Conservation (phyloP, 2,888 invertebrate species). For the Pediacus dermestoides region DNA sequence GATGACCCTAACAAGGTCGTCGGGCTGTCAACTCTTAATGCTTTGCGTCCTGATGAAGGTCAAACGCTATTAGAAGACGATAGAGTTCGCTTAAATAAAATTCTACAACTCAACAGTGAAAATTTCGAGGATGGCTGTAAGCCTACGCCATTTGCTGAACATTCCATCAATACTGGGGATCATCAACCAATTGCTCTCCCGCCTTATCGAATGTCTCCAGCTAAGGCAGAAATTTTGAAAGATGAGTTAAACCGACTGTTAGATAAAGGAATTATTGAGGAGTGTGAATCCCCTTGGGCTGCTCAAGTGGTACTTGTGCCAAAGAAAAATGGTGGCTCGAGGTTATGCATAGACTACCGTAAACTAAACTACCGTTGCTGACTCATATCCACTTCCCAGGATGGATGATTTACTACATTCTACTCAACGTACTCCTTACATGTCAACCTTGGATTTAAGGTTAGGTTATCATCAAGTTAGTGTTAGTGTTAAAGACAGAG, state of each 20-base stretch:
- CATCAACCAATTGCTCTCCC: constrained; percentile 37
- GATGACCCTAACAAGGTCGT: constrained; percentile 1
- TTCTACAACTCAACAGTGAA: constrained; percentile 8
- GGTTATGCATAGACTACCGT: constrained; percentile 42
- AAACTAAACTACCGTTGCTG: constrained; percentile 24
- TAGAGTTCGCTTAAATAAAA: constrained; percentile 8
- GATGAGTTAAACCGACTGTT: constrained; percentile 37
- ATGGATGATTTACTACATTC: constrained; percentile 44
- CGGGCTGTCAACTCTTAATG: constrained; percentile 8
- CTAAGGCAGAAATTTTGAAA: constrained; percentile 26
- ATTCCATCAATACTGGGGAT: constrained; percentile 34
- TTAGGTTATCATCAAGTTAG: constrained; percentile 43
- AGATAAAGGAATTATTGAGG: constrained; percentile 38
- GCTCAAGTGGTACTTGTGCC: constrained; percentile 40
- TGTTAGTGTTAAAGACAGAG: constrained; percentile 40
- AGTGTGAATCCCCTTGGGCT: constrained; percentile 42
- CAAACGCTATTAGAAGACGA: constrained; percentile 9
- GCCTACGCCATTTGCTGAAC: constrained; percentile 23
- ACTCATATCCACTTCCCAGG: constrained; percentile 41
- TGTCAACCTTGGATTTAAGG: constrained; percentile 38
- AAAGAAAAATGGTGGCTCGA: constrained; percentile 34
- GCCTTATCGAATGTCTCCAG: constrained; percentile 38
- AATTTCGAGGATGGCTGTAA: constrained; percentile 9
- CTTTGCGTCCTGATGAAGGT: constrained; percentile 14
- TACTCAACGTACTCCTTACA: constrained; percentile 28